phyloP scores from a whole-genome alignment of 2,888 invertebrate genomes.

The Vesta saturnalis region DNA sequence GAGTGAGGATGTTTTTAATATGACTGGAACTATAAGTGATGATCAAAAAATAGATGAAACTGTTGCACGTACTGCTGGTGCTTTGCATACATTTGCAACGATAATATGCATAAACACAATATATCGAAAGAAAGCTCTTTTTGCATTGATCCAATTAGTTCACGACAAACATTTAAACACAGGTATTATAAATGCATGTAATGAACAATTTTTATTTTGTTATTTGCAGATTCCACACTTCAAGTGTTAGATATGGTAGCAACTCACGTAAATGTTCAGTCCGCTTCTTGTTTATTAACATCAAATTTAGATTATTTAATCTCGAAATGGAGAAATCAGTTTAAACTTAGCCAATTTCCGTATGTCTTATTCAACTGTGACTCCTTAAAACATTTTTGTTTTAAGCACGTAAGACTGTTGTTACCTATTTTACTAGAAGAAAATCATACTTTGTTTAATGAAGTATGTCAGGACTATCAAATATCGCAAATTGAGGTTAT shows the following conservation, averaged over 20 bases:
- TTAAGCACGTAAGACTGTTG: constrained; percentile 58
- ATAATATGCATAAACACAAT: constrained; percentile 65
- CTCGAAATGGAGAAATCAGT: constrained; percentile 55
- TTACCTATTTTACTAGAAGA: constrained; percentile 60
- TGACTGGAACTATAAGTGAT: constrained; percentile 59
- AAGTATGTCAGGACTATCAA: constrained; percentile 52
- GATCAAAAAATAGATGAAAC: constrained; percentile 68
- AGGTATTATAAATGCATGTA: constrained; percentile 23
- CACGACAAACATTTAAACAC: constrained; percentile 64
- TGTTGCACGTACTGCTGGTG: constrained; percentile 67
- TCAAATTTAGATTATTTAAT: constrained; percentile 64
- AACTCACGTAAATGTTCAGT: constrained; percentile 46
- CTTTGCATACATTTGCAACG: constrained; percentile 67
- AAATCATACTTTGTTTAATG: constrained; percentile 48
- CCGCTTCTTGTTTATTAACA: constrained; percentile 60
- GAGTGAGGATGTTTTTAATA: constrained; percentile 55
- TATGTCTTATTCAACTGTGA: constrained; percentile 56
- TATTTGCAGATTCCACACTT: constrained; percentile 26
- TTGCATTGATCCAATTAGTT: constrained; percentile 65
- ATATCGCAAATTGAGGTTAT: constrained; percentile 50
- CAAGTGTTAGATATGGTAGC: constrained; percentile 46
- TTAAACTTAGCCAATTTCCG: constrained; percentile 56
- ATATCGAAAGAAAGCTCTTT: constrained; percentile 66
- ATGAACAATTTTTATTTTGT: constrained; percentile 5
- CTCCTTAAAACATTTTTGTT: constrained; percentile 59